Percentiles rank a stretch among this genome's conserved stretches.
Conservation (phyloP, 1,140 invertebrate species). For the Harpegnathos saltator region DNA sequence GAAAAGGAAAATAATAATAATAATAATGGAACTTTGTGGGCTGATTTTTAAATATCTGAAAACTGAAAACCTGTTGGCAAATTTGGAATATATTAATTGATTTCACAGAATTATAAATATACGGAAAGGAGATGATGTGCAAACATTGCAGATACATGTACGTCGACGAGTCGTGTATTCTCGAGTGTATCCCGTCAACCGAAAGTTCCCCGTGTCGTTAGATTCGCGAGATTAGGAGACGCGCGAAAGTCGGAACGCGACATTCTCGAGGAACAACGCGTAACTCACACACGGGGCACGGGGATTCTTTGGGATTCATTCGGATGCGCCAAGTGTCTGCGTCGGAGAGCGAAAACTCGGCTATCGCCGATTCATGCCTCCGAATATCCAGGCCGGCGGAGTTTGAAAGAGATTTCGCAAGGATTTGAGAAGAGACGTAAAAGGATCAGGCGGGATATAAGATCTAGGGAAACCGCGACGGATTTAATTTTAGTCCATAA, state of each 20-base stretch:
- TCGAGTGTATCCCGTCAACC: background rate
- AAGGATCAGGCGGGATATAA: conserved; percentile 54
- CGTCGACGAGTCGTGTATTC: too few relatives aligned
- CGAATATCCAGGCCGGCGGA: background rate
- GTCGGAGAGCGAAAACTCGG: background rate
- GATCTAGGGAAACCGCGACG: conserved; percentile 38
- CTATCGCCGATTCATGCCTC: conserved; percentile 34
- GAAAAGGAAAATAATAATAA: too few relatives aligned
- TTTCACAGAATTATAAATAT: too few relatives aligned
- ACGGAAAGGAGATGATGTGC: too few relatives aligned
- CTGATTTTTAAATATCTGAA: too few relatives aligned
- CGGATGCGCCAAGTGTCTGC: background rate
- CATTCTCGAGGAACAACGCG: background rate
- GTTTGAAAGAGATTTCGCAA: conserved; percentile 59
- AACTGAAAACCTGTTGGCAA: too few relatives aligned
- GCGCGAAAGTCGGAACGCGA: background rate
- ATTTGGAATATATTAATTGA: too few relatives aligned
- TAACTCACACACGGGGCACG: background rate
- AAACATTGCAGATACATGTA: too few relatives aligned
- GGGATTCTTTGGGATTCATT: background rate
- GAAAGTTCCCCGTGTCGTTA: background rate
- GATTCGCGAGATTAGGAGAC: background rate
- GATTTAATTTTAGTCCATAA: conserved; percentile 70
- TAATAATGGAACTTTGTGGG: too few relatives aligned
- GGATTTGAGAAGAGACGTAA: conserved; percentile 42